Percentiles rank a stretch among this genome's conserved stretches.
Evolutionary conservation across 64 coral and sea anemone species (phyloP).

Genomic region (Acropora tenuis): DNA sequence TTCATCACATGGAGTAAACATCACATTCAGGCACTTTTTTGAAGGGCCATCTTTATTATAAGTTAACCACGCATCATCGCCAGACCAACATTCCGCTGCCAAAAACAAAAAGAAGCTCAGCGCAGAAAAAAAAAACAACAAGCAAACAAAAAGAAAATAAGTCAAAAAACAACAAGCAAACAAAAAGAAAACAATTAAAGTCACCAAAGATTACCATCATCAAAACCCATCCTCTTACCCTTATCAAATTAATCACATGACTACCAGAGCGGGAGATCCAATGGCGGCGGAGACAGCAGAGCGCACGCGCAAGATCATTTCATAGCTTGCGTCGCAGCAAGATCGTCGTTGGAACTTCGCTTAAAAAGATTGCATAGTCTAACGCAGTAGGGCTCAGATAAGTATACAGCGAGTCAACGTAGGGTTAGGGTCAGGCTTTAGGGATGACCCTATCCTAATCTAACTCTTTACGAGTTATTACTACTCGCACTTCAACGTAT

Average conservation of each 20-base stretch:
- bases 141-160: too few relatives aligned
- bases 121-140: background rate
- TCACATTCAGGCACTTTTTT: background rate
- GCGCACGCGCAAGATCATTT: slow-evolving; percentile 38
- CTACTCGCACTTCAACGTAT: background rate
- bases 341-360: background rate
- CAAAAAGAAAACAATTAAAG: too few relatives aligned
- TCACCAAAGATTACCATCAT: too few relatives aligned
- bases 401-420: background rate
- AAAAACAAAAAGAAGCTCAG: background rate
- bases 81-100: slow-evolving; percentile 27
- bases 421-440: background rate
- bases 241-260: background rate
- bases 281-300: slow-evolving; percentile 66
- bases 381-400: background rate
- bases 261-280: slow-evolving; percentile 45
- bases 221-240: too few relatives aligned
- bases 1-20: background rate
- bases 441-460: background rate
- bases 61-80: background rate
- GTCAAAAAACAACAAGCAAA: too few relatives aligned
- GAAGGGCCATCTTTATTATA: slow-evolving; percentile 17
- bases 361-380: background rate
- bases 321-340: slow-evolving; percentile 16
- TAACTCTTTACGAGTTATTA: background rate